These are phyloP conservation scores for Drosophila sordidula DNA, from an alignment of 2,888 invertebrate species.

Conservation along the genomic window DNA sequence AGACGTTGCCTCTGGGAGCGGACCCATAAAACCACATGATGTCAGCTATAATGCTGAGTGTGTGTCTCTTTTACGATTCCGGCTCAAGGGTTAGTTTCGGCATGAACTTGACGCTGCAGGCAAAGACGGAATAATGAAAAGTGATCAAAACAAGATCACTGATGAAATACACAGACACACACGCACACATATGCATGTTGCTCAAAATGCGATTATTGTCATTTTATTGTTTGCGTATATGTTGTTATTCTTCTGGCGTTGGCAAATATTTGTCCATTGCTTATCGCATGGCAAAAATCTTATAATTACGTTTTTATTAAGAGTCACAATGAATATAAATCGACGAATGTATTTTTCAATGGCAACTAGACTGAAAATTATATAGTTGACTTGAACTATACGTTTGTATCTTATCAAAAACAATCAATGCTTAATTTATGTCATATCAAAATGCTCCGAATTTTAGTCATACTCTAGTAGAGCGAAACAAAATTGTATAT, in stretches of 20 bases:
- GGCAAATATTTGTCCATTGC: constrained; percentile 17
- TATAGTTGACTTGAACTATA: neutral
- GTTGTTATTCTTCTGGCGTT: constrained; percentile 1
- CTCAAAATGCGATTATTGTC: neutral
- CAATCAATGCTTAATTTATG: constrained; percentile 38
- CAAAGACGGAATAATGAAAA: constrained; percentile 1
- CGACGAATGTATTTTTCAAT: neutral
- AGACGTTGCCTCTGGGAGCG: constrained; percentile 5
- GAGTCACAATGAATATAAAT: neutral
- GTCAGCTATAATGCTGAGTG: constrained; percentile 1
- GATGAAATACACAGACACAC: neutral
- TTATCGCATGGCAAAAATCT: constrained; percentile 6
- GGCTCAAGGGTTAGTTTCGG: constrained; percentile 21
- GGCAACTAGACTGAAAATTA: constrained; percentile 10
- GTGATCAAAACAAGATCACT: neutral
- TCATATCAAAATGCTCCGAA: constrained; percentile 13
- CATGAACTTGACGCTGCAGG: constrained; percentile 18
- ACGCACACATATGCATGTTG: neutral
- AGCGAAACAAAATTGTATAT: neutral
- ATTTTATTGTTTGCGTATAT: neutral
- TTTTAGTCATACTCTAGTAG: constrained; percentile 10
- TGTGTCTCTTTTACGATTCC: neutral
- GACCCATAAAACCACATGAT: constrained; percentile 19
- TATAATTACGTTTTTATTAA: constrained; percentile 7
- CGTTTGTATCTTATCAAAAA: constrained; percentile 28